Base-by-base conservation (phyloP, 2,797 vertebrate species). In the Rhynchonycteris naso region DNA sequence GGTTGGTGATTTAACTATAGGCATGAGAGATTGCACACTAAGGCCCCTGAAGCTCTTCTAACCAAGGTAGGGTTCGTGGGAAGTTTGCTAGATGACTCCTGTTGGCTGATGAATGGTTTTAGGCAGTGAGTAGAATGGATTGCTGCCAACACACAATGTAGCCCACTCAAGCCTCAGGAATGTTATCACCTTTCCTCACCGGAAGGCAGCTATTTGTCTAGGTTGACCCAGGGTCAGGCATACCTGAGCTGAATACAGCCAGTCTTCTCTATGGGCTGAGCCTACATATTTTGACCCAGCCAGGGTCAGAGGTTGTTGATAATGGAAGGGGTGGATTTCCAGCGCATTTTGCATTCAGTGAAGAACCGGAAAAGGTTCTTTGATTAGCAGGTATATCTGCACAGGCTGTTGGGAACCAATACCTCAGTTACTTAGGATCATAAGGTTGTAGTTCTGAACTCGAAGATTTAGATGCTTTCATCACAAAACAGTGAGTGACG, bases 131-230 rank as follows among this genome's bases (percentile, higher is more conserved):
- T 50, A 74, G 79, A 65, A 38, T 8, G 11, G 82, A 58, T 18
- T 22, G 43, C 54, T 24, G 72, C 74, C 90, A 88, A 58, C 89
- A 74, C 78, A 28, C 50, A n/a, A 56, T 26, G 18, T 7, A 78
- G 78, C 76, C 81, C 72, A 90, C 72, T 94, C 71, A 58, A 19
- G 43, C 21, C 52, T 93, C 85, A 90, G 87, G 75, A 95, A 95
- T 94, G 79, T 63, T 68, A 69, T 47, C 61, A 26, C n/a, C 82
- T 35, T 88, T 78, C 83, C 83, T 69, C 58, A 43, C 63, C 14
- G 69, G 94, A 95, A 95, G 82, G 78, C 80, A 56, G 78, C 68
- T 92, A 52, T 88, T 69, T 95, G 89, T 88, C 58, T 81, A 75
- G 52, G 79, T 14, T 92, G 94, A 94, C 86, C 78, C 54, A 52